These are phyloP conservation scores for Periophthalmus magnuspinnatus DNA, from an alignment of 2,797 vertebrate genomes.

Conservation along the genomic window DNA sequence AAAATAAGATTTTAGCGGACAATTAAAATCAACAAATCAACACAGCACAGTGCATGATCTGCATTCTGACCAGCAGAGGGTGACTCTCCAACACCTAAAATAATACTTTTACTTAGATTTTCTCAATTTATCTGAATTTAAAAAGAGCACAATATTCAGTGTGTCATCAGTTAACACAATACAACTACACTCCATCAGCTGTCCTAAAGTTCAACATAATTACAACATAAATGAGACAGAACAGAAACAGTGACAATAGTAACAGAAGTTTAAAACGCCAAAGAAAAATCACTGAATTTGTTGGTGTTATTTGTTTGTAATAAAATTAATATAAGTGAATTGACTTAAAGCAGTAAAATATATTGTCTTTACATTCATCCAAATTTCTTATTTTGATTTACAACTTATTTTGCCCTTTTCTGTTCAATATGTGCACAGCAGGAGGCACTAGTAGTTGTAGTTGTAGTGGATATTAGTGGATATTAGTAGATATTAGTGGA, in stretches of 20 bases:
- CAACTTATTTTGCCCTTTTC: background rate
- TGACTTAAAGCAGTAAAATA: background rate
- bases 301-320: too few relatives aligned
- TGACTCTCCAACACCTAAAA: conserved; percentile 10
- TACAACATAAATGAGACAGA: too few relatives aligned
- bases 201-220: too few relatives aligned
- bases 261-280: too few relatives aligned
- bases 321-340: background rate
- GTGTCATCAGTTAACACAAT: background rate
- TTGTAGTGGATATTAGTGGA: too few relatives aligned
- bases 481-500: too few relatives aligned
- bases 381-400: background rate
- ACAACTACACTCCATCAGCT: background rate
- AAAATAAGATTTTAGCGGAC: background rate
- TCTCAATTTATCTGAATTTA: background rate
- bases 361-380: background rate
- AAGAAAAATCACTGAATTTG: too few relatives aligned
- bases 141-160: background rate
- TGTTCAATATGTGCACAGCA: background rate
- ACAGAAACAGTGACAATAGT: too few relatives aligned
- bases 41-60: background rate
- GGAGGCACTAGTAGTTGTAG: too few relatives aligned
- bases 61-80: conserved; percentile 43
- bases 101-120: background rate
- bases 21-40: background rate